Conservation (phyloP, 2,888 invertebrate genomes). For the Crocallis elinguaria region DNA sequence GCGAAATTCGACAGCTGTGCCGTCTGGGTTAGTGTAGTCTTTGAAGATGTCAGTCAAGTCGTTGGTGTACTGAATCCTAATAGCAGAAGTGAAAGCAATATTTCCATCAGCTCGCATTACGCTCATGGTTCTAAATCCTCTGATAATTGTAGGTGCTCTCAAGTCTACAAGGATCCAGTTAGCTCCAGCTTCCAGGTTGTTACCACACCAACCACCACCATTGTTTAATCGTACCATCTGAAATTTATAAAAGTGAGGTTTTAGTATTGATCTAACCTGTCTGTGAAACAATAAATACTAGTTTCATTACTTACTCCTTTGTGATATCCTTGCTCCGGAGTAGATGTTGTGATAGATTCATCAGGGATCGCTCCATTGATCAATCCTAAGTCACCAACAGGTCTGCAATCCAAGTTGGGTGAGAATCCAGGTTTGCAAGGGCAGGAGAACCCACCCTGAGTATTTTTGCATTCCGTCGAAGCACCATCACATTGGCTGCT, state of each 20-base stretch:
- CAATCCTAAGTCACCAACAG: conserved; percentile 94
- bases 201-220: conserved; percentile 96
- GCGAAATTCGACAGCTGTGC: conserved; percentile 96
- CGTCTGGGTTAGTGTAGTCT: conserved; percentile 96
- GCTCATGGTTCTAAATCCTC: conserved; percentile 96
- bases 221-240: conserved; percentile 93
- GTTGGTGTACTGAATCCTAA: conserved; percentile 94
- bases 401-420: conserved; percentile 94
- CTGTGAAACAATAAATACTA: not conserved
- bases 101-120: conserved; percentile 93
- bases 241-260: conserved; percentile 31
- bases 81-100: conserved; percentile 95
- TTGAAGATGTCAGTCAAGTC: conserved; percentile 95
- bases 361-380: conserved; percentile 96
- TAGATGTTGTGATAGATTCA: conserved; percentile 93
- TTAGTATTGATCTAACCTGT: conserved; percentile 9
- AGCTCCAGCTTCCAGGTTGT: conserved; percentile 92
- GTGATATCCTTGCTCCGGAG: conserved; percentile 91
- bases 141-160: conserved; percentile 93
- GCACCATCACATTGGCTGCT: conserved; percentile 95
- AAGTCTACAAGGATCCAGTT: conserved; percentile 96
- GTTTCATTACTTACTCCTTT: conserved; percentile 87
- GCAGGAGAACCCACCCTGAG: conserved; percentile 94
- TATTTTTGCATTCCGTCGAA: conserved; percentile 95
- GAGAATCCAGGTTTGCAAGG: conserved; percentile 93